A percentile compares a stretch with the other conserved stretches of the same genome.
Evolutionary conservation across 2,797 vertebrate species (phyloP).

Genomic region (Coracias cyanogaster): DNA sequence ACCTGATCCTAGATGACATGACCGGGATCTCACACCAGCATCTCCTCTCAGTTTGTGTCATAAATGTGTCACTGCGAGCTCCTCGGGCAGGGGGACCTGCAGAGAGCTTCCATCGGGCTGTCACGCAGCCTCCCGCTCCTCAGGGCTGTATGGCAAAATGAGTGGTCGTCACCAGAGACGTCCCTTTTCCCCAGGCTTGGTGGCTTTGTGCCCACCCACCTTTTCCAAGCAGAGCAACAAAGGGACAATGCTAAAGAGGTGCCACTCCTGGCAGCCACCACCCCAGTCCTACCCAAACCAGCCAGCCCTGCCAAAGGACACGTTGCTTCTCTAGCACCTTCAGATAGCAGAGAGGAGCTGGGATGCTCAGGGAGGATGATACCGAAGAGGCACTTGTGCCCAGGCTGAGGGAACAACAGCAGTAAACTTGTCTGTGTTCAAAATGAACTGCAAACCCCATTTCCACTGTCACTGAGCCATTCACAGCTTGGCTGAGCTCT

Average conservation of each 20-base stretch:
- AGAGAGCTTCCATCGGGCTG: constrained; percentile 11
- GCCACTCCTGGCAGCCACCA: background rate
- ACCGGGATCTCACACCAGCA: background rate
- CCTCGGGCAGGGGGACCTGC: constrained; percentile 17
- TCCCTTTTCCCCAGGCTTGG: background rate
- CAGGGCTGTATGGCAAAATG: background rate
- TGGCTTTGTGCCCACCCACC: background rate
- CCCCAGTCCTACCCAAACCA: background rate
- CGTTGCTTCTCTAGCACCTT: background rate
- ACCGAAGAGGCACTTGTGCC: background rate
- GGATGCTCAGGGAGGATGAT: background rate
- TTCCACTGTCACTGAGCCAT: background rate
- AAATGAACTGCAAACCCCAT: background rate
- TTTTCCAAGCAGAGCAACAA: background rate
- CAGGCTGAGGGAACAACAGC: background rate
- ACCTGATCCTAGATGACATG: constrained; percentile 66
- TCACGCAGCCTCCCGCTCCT: background rate
- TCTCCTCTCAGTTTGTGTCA: constrained; percentile 52
- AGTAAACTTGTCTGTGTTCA: background rate
- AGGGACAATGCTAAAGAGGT: background rate
- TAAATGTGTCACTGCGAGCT: constrained; percentile 35
- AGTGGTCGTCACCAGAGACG: background rate
- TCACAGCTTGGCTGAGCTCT: background rate
- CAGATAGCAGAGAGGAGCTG: background rate
- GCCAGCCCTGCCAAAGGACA: background rate